These are phyloP conservation scores for Cheilosia vulpina DNA, from an alignment of 2,888 invertebrate genomes.

Conservation along the genomic window DNA sequence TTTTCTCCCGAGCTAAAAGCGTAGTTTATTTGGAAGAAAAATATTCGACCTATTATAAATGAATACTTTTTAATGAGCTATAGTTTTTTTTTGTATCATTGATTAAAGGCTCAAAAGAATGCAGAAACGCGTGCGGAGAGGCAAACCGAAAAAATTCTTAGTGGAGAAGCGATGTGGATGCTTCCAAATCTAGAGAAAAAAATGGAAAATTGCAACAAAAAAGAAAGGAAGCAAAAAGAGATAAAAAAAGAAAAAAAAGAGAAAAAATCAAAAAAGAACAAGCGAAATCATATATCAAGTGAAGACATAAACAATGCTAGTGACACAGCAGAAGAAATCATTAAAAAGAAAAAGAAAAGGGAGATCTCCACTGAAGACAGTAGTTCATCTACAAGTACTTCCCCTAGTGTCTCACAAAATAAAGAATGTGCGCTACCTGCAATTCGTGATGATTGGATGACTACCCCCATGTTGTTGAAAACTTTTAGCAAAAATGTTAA, in stretches of 20 bases:
- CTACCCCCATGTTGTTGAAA: slow-evolving; percentile 84
- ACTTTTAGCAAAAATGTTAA: slow-evolving; percentile 83
- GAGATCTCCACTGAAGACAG: slow-evolving; percentile 76
- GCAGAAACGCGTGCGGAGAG: slow-evolving; percentile 78
- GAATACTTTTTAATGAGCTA: neutral
- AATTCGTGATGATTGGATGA: slow-evolving; percentile 92
- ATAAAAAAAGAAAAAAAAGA: slow-evolving; percentile 83
- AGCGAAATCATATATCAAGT: slow-evolving; percentile 49
- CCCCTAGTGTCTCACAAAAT: slow-evolving; percentile 48
- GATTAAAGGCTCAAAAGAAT: slow-evolving; percentile 78
- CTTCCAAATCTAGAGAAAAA: slow-evolving; percentile 79
- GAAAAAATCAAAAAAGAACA: slow-evolving; percentile 76
- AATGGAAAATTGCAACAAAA: slow-evolving; percentile 73
- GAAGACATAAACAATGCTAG: slow-evolving; percentile 78
- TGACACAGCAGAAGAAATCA: slow-evolving; percentile 80
- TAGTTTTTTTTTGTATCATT: neutral
- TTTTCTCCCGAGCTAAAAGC: no score
- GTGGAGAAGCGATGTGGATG: slow-evolving; percentile 81
- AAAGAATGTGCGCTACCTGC: slow-evolving; percentile 71
- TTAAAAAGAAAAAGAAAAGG: slow-evolving; percentile 75
- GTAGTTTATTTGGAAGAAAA: neutral
- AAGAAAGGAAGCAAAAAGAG: slow-evolving; percentile 82
- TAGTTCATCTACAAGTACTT: slow-evolving; percentile 71
- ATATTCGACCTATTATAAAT: neutral
- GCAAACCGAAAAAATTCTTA: slow-evolving; percentile 77